phyloP scores from a whole-genome alignment of 2,888 invertebrate species.

The Galeruca laticollis region DNA sequence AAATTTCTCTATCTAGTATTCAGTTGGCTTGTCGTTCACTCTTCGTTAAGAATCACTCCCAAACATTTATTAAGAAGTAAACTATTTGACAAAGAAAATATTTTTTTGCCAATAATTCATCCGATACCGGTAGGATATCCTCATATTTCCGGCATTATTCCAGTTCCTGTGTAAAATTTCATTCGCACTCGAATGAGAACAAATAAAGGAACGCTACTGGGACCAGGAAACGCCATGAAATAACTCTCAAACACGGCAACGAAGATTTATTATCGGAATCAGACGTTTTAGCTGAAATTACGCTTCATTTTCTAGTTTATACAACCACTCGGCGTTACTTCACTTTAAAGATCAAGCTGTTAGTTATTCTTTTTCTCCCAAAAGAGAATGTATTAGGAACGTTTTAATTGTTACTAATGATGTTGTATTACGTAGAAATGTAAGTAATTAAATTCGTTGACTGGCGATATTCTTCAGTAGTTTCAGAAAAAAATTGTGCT shows the following conservation, averaged over 20 bases:
- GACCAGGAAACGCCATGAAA: not conserved
- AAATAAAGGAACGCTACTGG: slow-evolving; percentile 6
- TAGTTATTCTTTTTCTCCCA: not conserved
- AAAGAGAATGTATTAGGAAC: no score
- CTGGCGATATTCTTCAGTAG: no score
- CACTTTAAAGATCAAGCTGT: slow-evolving; percentile 3
- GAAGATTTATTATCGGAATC: slow-evolving; percentile 20
- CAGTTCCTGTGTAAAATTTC: not conserved
- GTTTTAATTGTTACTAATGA: no score
- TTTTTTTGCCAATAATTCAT: not conserved
- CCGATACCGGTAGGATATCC: not conserved
- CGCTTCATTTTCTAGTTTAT: slow-evolving; percentile 21
- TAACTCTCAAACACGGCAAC: slow-evolving; percentile 12
- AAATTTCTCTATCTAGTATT: no score
- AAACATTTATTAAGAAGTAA: not conserved
- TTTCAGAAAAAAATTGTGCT: no score
- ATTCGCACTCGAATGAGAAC: not conserved
- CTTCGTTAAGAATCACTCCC: no score
- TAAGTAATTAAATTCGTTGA: no score
- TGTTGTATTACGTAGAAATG: no score
- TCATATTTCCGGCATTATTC: not conserved
- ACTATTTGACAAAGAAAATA: not conserved
- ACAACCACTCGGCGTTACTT: slow-evolving; percentile 3
- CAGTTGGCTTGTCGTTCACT: no score
- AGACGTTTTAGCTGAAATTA: slow-evolving; percentile 25